These are phyloP conservation scores for Nephrotoma flavescens DNA, from an alignment of 2,888 invertebrate genomes.

Conservation along the genomic window DNA sequence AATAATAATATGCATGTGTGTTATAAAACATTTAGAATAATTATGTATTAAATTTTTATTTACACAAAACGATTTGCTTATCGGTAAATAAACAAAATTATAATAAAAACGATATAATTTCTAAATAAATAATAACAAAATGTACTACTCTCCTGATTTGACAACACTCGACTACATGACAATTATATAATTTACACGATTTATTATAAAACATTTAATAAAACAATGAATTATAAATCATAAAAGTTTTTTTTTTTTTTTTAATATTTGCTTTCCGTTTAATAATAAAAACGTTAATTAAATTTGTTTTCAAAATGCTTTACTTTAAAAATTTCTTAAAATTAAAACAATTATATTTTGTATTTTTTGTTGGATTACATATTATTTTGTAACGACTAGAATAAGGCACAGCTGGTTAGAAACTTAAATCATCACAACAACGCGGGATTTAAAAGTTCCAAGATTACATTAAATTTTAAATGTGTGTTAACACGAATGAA, in stretches of 20 bases:
- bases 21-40: background rate
- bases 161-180: background rate
- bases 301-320: background rate
- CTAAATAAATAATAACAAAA: background rate
- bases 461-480: background rate
- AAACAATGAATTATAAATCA: background rate
- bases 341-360: background rate
- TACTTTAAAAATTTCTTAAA: background rate
- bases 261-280: background rate
- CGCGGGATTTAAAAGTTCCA: background rate
- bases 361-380: background rate
- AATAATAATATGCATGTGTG: background rate
- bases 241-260: background rate
- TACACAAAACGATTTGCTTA: background rate
- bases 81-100: background rate
- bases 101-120: background rate
- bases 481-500: background rate
- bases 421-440: background rate
- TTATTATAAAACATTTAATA: background rate
- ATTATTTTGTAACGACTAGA: slow-evolving; percentile 1
- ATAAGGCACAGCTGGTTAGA: slow-evolving; percentile 3
- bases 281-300: background rate
- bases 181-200: background rate
- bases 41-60: background rate
- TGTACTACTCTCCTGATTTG: background rate